Evolutionary conservation across 2,797 vertebrate species (phyloP), one percentile per base, ranked within the genome.

Genomic region (Poeciliopsis presidionis): DNA sequence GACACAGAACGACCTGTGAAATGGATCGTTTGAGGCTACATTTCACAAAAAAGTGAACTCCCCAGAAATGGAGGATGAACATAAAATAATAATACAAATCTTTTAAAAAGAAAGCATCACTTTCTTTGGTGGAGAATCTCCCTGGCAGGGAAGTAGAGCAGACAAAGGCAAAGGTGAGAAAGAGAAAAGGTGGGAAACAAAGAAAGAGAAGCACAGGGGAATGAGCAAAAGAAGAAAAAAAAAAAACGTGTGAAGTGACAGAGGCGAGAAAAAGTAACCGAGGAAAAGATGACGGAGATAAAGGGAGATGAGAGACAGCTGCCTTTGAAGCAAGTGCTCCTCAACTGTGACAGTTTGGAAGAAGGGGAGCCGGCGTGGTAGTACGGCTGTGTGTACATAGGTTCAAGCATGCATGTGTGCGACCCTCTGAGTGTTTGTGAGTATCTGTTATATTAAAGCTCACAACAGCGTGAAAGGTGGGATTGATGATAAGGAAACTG

Each of bases 401-500:
- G 81, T 67, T 70, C 16, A 5, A 39, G 83, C 72, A n/a, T 71
- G 76, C 77, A 65, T 25, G 22, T 72, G 78, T 47, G 73, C 70
- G 57, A 39, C 49, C 84, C 57, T 74, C 72, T 16, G 70, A 63
- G 80, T 41, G 76, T 67, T 51, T 28, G 77, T 59, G 74, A 81
- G 82, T 88, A 84, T 88, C 80, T 82, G 84, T 86, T 88, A 88
- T 87, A 83, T 89, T 91, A 88, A 91, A 89, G 90, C 91, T 93
- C 89, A 90, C 84, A 88, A 89, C 61, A 85, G 90, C 86, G 81
- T 90, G 87, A 90, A 93, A 93, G 90, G 84, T 84, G 73, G 90
- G 88, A 90, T 74, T 91, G 93, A 90, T 89, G 93, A 93, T 91
- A 92, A 92, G 90, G 89, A 84, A 81, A 88, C 86, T 84, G 90